Base-by-base conservation (phyloP, 2,113 vertebrate genomes). In the Emydocephalus ijimae region DNA sequence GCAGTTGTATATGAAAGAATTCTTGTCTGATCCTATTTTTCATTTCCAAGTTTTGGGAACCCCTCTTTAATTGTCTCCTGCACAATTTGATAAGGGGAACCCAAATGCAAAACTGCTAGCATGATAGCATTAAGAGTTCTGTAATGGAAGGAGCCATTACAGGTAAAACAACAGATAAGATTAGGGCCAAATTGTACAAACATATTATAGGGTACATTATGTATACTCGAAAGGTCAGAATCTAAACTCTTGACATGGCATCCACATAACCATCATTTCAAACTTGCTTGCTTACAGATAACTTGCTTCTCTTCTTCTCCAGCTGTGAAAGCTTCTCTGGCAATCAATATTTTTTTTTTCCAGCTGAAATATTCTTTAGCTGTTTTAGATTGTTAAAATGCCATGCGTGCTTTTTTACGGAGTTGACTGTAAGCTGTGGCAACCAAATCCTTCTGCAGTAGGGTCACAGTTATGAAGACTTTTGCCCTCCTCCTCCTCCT, bases 231-330 rank as follows among this genome's bases (percentile, higher is more conserved):
- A n/a, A 91, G 26, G 74, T 59, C 81, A 91, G 1, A 55, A 0
- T 92, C 93, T 90, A 91, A 92, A 90, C 52, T 39, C 43, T 90
- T 55, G 23, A 15, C 2, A 55, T 48, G 23, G 20, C 2, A 55
- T 48, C 39, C 88, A 43, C 26, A 4, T 88, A 56, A 56, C 89
- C 15, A 24, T 87, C 55, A 89, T 95, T 93, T 52, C 20, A 10
- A 54, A 43, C 54, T 5, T 3, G 34, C 23, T 18, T 89, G n/a
- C 39, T 85, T 85, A 45, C 56, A 81, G 52, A 50, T 74, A 59
- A 45, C 90, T 95, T 93, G 1, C 90, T 92, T 95, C 26, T 12
- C 69, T 20, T 92, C 92, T 91, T 52, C 64, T 93, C 23, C 92
- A 5, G 48, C 20, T 50, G 69, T 20, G 87, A 89, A 34, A 88